phyloP scores from a whole-genome alignment of 2,797 vertebrate genomes.

The Siniperca obscura region DNA sequence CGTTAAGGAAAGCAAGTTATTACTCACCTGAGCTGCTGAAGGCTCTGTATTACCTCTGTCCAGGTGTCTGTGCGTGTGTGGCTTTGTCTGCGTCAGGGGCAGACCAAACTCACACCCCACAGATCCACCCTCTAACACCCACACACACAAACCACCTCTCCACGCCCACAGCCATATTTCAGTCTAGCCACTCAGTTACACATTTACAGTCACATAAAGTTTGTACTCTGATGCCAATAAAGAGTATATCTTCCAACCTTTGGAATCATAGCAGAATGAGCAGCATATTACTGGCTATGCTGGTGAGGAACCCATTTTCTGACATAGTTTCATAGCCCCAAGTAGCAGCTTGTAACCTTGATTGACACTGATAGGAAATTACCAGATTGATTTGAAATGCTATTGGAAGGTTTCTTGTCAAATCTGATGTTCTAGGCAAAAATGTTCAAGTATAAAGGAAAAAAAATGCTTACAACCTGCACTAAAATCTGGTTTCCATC shows the following conservation, averaged over 20 bases:
- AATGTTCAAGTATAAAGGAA: not conserved
- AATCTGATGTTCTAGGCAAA: not conserved
- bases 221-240: constrained; percentile 60
- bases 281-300: not conserved
- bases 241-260: constrained; percentile 63
- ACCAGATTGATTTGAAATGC: not conserved
- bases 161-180: constrained; percentile 40
- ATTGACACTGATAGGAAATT: constrained; percentile 32
- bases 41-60: constrained; percentile 49
- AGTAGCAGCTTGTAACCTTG: constrained; percentile 42
- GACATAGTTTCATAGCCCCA: not conserved
- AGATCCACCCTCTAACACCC: constrained; percentile 49
- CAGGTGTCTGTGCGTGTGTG: constrained; percentile 59
- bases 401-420: not conserved
- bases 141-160: constrained; percentile 22
- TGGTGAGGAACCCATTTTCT: constrained; percentile 7
- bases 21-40: constrained; percentile 76
- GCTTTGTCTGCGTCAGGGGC: constrained; percentile 36
- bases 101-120: constrained; percentile 29
- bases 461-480: not conserved
- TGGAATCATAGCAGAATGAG: constrained; percentile 53
- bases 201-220: constrained; percentile 69
- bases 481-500: not conserved
- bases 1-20: constrained; percentile 23
- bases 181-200: constrained; percentile 48